Base-by-base conservation (phyloP, 2,888 invertebrate species). In the Nemoura dubitans region DNA sequence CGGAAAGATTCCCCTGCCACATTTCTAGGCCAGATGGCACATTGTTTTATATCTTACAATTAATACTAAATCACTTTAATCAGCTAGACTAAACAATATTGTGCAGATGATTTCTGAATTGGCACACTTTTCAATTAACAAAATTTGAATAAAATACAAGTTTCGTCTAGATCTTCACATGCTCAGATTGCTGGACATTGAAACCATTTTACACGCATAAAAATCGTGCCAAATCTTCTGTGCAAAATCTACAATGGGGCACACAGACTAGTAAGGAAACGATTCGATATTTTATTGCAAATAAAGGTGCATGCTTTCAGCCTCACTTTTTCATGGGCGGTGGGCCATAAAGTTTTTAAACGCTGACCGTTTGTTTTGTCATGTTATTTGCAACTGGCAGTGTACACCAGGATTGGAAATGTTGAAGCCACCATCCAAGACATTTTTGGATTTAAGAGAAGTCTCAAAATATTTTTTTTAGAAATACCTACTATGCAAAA, bases 51-150 rank as follows among this genome's bases (percentile, higher is more conserved):
- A 59, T 59, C 21, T 59, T 59, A 59, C 59, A 59, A 59, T 59
- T 59, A 59, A 59, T 59, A 59, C 59, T 59, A 59, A 59, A 81
- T 81, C 81, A 81, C 81, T 81, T 29, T 30, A 81, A 81, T 81
- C 81, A 81, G 81, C 81, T 81, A 81, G 30, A 81, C 81, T 81
- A 81, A 81, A 81, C 81, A 81, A 81, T 81, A 27, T 81, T 29
- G 81, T 81, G 81, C 81, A 81, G 28, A 29, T 30, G 27, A 21
- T 81, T 30, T n/a, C 30, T 81, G 81, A 81, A 81, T 81, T 81
- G 81, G 81, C 81, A 81, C 81, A 81, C 59, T 59, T 10, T 59
- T 59, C 59, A 59, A 59, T 21, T 59, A 59, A 59, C 59, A 59
- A 59, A 59, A 59, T 59, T 59, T 59, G 59, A 59, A 59, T 59